These are phyloP conservation scores for Maniola hyperantus DNA, from an alignment of 2,888 invertebrate species.

Conservation along the genomic window DNA sequence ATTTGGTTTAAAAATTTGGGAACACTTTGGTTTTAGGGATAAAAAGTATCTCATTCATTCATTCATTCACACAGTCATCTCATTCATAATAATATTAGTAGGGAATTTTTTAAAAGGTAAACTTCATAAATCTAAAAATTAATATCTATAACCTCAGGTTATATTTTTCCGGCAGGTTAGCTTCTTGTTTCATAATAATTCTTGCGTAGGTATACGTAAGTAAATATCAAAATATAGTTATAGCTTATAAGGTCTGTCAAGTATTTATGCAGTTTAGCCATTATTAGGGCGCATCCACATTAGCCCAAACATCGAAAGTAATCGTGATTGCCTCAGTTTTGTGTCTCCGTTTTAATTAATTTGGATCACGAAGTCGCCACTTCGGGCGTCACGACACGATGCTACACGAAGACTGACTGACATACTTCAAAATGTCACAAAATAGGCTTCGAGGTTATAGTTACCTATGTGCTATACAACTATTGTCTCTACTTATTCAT, in stretches of 20 bases:
- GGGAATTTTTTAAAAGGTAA: neutral
- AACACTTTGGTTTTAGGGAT: too few relatives aligned
- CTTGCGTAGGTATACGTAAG: too few relatives aligned
- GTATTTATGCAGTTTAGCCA: neutral
- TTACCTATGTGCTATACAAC: conserved; percentile 51
- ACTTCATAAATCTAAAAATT: neutral
- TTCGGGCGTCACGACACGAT: conserved; percentile 77
- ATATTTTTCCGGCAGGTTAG: too few relatives aligned
- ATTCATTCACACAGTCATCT: too few relatives aligned
- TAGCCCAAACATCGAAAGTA: conserved; percentile 58
- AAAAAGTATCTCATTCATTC: too few relatives aligned
- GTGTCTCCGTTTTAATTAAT: conserved; percentile 82
- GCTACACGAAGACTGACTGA: conserved; percentile 69
- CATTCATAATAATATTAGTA: too few relatives aligned
- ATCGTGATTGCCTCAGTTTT: conserved; percentile 79
- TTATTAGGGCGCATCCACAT: conserved; percentile 56
- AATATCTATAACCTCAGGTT: neutral
- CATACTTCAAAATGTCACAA: conserved; percentile 82
- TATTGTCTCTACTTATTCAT: conserved; percentile 42
- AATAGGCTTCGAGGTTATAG: conserved; percentile 69
- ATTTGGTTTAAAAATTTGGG: too few relatives aligned
- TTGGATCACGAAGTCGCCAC: conserved; percentile 82
- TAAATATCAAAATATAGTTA: too few relatives aligned
- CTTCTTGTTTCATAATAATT: too few relatives aligned
- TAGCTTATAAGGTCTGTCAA: too few relatives aligned